Evolutionary conservation across 1,140 invertebrate genomes (phyloP), one percentile per base, ranked within the genome.

Genomic region (Drosophila busckii): DNA sequence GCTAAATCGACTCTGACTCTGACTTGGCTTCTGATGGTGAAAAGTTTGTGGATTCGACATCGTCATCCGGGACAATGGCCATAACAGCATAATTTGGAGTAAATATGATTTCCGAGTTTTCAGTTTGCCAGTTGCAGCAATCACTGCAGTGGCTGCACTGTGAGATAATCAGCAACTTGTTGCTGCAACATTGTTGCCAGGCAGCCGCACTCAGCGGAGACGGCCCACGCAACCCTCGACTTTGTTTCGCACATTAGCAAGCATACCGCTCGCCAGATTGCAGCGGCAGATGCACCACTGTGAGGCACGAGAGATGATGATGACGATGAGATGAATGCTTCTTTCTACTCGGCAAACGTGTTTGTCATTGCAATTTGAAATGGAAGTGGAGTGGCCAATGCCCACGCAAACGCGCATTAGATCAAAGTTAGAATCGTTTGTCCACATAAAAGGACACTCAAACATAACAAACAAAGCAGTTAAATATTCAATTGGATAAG

Each of bases 81-180:
- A 48, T 44, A 70, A 58, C 62, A 42, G 71, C 52, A 49, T 48
- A 52, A 78, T 52, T 66, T 58, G 31, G 49, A 67, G 52, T 45
- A 52, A 35, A 64, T 26, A 31, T 78, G 31, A 62, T 55, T 76
- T 45, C 44, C 22, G 28, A 38, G 19, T 12, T 23, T 34, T n/a
- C n/a, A n/a, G 28, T 35, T 4, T 7, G 9, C 29, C 26, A 15
- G 20, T 29, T 58, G 35, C 53, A 70, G 71, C 62, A 71, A 63
- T 32, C 32, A 16, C 37, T 44, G n/a, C 17, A 44, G 8, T 13
- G 22, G 2, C 5, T 2, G 16, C 19, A 9, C 42, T 19, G 38
- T 25, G 38, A 35, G 50, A 67, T 76, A 76, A 78, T 78, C 71
- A 63, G 48, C 67, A 32, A 60, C 48, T 56, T 71, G 48, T 37